Percentiles rank a stretch among this genome's conserved stretches.
Evolutionary conservation across 1,140 invertebrate species (phyloP).

Genomic region (Epicauta chinensis): DNA sequence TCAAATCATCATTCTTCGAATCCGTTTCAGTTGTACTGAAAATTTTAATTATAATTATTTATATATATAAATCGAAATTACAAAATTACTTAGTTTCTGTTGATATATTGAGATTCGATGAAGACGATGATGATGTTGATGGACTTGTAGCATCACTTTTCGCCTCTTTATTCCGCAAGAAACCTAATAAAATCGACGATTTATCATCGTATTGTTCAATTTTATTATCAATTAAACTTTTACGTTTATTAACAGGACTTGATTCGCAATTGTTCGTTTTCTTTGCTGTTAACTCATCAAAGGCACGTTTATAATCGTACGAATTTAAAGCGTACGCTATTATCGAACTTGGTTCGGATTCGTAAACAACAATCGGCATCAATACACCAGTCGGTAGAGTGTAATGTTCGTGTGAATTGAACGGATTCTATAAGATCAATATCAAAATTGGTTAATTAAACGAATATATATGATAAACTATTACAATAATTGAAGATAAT

Average conservation of each 20-base stretch:
- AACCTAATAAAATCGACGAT: constrained; percentile 45
- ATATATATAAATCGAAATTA: not conserved
- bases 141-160: constrained; percentile 22
- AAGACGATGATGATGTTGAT: not conserved
- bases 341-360: constrained; percentile 82
- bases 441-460: not conserved
- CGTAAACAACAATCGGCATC: constrained; percentile 72
- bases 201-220: constrained; percentile 43
- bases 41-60: not conserved
- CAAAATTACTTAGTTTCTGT: not conserved
- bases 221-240: constrained; percentile 42
- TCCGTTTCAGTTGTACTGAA: not conserved
- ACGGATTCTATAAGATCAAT: constrained; percentile 47
- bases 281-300: constrained; percentile 46
- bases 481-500: constrained; percentile 43
- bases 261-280: not conserved
- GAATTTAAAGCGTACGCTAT: constrained; percentile 79
- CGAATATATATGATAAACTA: not conserved
- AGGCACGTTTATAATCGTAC: constrained; percentile 58
- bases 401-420: constrained; percentile 60
- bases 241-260: constrained; percentile 48
- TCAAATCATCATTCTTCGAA: constrained; percentile 33
- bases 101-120: not conserved
- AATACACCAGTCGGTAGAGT: constrained; percentile 49
- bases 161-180: constrained; percentile 42